phyloP scores from a whole-genome alignment of 2,797 vertebrate genomes.

The Hyperoplus lanceolatus region DNA sequence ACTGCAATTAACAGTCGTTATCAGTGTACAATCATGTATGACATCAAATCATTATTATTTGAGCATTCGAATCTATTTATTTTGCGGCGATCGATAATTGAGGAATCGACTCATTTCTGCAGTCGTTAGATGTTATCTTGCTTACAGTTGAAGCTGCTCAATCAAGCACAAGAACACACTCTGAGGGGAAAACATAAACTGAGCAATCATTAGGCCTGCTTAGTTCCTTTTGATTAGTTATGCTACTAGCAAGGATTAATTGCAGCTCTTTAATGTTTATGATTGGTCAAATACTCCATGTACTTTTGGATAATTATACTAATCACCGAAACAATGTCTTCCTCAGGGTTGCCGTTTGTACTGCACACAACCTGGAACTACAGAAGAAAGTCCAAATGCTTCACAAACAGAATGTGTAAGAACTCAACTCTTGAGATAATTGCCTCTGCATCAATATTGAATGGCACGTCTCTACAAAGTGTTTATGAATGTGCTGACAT shows the following conservation, averaged over 20 bases:
- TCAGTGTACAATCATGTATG: too few relatives aligned
- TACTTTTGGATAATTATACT: background rate
- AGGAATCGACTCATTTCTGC: background rate
- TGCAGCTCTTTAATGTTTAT: background rate
- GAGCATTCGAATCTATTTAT: background rate
- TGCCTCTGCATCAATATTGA: background rate
- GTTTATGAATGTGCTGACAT: background rate
- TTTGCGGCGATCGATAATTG: background rate
- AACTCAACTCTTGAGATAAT: background rate
- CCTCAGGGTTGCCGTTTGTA: constrained; percentile 89
- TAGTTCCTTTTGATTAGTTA: background rate
- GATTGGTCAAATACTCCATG: background rate
- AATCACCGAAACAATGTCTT: background rate
- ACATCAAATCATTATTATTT: too few relatives aligned
- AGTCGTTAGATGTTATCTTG: background rate
- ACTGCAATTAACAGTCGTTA: background rate
- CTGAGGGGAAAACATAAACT: background rate
- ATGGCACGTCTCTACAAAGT: background rate
- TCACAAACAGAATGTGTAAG: constrained; percentile 93
- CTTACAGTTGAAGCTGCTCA: background rate
- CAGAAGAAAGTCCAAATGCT: constrained; percentile 93
- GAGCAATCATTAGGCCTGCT: background rate
- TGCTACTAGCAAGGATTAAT: background rate
- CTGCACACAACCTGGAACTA: constrained; percentile 90
- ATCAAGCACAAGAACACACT: background rate